These are phyloP conservation scores for Daktulosphaira vitifoliae DNA, from an alignment of 1,140 invertebrate species.

Conservation along the genomic window DNA sequence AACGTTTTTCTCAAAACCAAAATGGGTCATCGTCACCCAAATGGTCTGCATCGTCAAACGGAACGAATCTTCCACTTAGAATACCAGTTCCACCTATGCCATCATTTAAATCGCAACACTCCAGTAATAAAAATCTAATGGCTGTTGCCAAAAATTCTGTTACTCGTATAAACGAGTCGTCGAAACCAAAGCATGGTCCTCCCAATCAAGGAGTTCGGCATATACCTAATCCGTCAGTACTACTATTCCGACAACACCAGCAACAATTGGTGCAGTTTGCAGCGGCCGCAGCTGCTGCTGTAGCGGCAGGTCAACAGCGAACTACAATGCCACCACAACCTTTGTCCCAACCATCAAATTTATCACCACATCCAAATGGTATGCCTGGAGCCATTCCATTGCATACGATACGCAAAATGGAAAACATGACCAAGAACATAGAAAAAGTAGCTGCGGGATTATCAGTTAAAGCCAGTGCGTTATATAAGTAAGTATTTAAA, in stretches of 20 bases:
- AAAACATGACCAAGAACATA: slow-evolving; percentile 40
- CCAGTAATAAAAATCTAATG: slow-evolving; percentile 9
- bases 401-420: slow-evolving; percentile 39
- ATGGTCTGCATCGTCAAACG: not conserved
- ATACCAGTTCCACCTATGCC: slow-evolving; percentile 5
- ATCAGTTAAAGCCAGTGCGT: slow-evolving; percentile 38
- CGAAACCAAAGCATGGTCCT: slow-evolving; percentile 37
- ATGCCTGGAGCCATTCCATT: slow-evolving; percentile 35
- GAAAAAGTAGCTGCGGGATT: slow-evolving; percentile 41
- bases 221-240: slow-evolving; percentile 43
- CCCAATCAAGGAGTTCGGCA: slow-evolving; percentile 43
- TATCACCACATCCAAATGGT: slow-evolving; percentile 2
- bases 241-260: slow-evolving; percentile 39
- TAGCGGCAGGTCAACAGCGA: not conserved
- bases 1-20: not conserved
- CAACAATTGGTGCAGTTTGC: slow-evolving; percentile 5
- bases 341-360: not conserved
- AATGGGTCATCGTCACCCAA: slow-evolving; percentile 22
- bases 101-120: slow-evolving; percentile 17
- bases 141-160: not conserved
- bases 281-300: not conserved
- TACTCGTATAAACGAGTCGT: not conserved
- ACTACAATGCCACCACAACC: not conserved
- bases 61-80: not conserved
- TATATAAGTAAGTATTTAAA: slow-evolving; percentile 23